A percentile compares a stretch with the other conserved stretches of the same genome.
phyloP scores from a whole-genome alignment of 2,888 invertebrate genomes.

The Aphidoletes aphidimyza region DNA sequence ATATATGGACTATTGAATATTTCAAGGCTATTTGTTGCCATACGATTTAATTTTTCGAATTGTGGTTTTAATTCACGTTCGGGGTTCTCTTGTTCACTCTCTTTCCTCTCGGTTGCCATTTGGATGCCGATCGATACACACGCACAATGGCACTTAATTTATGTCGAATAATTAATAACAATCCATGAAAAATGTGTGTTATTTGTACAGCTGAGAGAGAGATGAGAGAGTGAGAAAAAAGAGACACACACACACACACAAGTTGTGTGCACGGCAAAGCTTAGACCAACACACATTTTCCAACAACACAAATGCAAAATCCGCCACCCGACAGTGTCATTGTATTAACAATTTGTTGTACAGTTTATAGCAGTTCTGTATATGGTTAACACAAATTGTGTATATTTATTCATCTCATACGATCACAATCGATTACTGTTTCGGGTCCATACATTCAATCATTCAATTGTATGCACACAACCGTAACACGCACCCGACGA shows the following conservation, averaged over 20 bases:
- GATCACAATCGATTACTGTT: too few relatives aligned
- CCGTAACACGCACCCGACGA: not conserved
- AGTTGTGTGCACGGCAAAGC: too few relatives aligned
- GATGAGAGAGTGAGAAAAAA: not conserved
- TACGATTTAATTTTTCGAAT: not conserved
- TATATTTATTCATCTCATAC: too few relatives aligned
- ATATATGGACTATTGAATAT: not conserved
- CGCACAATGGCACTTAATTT: constrained; percentile 23
- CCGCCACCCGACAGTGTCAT: constrained; percentile 11
- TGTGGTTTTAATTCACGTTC: too few relatives aligned
- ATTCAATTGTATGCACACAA: not conserved
- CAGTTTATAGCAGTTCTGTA: too few relatives aligned
- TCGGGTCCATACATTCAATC: too few relatives aligned
- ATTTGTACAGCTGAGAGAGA: not conserved
- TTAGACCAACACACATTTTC: too few relatives aligned
- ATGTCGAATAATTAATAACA: constrained; percentile 30
- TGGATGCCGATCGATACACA: not conserved
- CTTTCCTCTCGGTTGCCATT: not conserved
- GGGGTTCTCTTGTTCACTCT: not conserved
- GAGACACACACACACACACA: not conserved
- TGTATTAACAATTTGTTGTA: not conserved
- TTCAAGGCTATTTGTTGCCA: not conserved
- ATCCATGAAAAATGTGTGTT: not conserved
- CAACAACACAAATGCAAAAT: too few relatives aligned
- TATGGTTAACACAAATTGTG: not conserved